Conservation (phyloP, 2,797 vertebrate species). For the Gila robusta region DNA sequence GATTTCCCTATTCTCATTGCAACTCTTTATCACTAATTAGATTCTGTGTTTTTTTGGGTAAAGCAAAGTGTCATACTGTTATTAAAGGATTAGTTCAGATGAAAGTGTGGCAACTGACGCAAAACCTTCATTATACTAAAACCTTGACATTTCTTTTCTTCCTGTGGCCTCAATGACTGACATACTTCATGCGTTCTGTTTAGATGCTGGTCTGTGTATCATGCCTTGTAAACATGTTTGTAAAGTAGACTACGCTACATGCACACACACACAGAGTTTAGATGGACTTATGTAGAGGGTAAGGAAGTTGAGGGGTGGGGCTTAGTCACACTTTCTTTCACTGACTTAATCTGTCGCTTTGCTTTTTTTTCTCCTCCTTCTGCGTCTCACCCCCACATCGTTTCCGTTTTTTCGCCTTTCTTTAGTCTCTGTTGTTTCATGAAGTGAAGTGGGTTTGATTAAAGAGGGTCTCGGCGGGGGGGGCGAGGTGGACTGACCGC, state of each 20-base stretch:
- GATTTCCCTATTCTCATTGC: not conserved
- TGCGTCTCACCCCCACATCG: constrained; percentile 34
- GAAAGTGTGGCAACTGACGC: not conserved
- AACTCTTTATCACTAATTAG: not conserved
- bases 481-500: not conserved
- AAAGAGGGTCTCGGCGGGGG: constrained; percentile 10
- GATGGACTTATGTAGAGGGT: constrained; percentile 24
- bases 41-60: not conserved
- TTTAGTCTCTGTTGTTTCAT: not conserved
- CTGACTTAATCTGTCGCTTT: constrained; percentile 34
- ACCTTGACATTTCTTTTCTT: not conserved
- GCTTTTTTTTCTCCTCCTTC: not conserved
- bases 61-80: too few relatives aligned
- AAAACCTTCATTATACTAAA: not conserved
- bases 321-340: constrained; percentile 15
- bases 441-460: constrained; percentile 25
- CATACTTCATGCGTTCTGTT: not conserved
- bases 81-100: not conserved
- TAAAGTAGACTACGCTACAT: not conserved
- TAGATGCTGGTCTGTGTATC: not conserved
- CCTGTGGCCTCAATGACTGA: not conserved
- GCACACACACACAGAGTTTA: not conserved
- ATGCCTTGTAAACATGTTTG: too few relatives aligned
- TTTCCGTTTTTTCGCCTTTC: constrained; percentile 21
- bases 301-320: constrained; percentile 58